Conservation (phyloP, 2,113 vertebrate species). For the Stegastes partitus region DNA sequence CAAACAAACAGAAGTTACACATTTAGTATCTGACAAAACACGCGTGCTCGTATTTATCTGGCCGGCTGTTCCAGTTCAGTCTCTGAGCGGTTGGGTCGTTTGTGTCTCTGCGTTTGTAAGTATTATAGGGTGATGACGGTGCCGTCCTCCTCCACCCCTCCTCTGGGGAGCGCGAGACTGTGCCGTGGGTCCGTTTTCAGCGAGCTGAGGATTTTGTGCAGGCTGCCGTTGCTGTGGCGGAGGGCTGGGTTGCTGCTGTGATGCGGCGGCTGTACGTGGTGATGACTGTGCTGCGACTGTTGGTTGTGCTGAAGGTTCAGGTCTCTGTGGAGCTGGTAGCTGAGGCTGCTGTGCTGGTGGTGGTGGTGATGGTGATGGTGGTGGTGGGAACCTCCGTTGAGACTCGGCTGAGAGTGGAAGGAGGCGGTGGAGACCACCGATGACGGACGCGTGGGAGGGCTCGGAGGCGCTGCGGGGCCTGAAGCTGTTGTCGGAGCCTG, state of each 20-base stretch:
- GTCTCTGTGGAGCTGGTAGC: slow-evolving; percentile 90
- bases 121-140: slow-evolving; percentile 97
- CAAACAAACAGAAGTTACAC: slow-evolving; percentile 64
- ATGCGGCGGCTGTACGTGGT: slow-evolving; percentile 64
- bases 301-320: slow-evolving; percentile 82
- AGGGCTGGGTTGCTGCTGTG: slow-evolving; percentile 85
- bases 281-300: slow-evolving; percentile 76
- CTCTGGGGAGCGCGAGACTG: slow-evolving; percentile 92
- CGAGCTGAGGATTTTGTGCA: slow-evolving; percentile 94
- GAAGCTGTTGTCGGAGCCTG: slow-evolving; percentile 32
- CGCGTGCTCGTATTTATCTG: slow-evolving; percentile 58
- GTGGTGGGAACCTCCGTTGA: slow-evolving; percentile 84
- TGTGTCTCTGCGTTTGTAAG: slow-evolving; percentile 57
- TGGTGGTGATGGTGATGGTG: slow-evolving; percentile 67
- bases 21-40: slow-evolving; percentile 59
- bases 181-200: slow-evolving; percentile 95
- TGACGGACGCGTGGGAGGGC: slow-evolving; percentile 77
- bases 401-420: slow-evolving; percentile 88
- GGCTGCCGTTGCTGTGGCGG: slow-evolving; percentile 91
- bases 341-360: slow-evolving; percentile 79
- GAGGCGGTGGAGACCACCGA: slow-evolving; percentile 85
- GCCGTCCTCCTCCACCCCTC: slow-evolving; percentile 96
- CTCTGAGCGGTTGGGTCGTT: slow-evolving; percentile 72
- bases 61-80: slow-evolving; percentile 71
- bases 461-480: slow-evolving; percentile 64